Percentiles rank a stretch among this genome's conserved stretches.
These are phyloP conservation scores for Ophiodon elongatus DNA, from an alignment of 2,113 vertebrate genomes.

Conservation along the genomic window DNA sequence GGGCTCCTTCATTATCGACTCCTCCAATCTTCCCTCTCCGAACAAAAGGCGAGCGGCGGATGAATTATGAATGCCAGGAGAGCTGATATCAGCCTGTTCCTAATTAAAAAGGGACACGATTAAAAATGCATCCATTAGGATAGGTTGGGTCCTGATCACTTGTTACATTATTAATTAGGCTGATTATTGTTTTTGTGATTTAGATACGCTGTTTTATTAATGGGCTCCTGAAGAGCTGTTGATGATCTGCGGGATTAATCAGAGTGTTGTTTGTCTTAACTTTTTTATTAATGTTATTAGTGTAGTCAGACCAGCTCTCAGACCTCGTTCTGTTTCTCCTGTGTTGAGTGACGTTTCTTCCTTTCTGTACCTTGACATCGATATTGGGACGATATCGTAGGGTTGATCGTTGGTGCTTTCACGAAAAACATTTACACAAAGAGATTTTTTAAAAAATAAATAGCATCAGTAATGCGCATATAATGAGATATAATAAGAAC, in stretches of 20 bases:
- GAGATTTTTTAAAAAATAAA: too few species aligned
- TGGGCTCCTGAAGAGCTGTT: background rate
- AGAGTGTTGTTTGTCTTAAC: conserved; percentile 3
- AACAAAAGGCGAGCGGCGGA: conserved; percentile 46
- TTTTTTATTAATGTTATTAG: background rate
- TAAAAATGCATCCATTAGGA: conserved; percentile 73
- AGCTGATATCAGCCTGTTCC: conserved; percentile 48
- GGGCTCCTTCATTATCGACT: conserved; percentile 42
- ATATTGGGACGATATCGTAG: too few species aligned
- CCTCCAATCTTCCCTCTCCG: conserved; percentile 27
- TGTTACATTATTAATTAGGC: conserved; percentile 72
- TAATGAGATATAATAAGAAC: too few species aligned
- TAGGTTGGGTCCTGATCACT: conserved; percentile 66
- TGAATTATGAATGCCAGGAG: conserved; percentile 71
- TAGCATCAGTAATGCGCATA: too few species aligned
- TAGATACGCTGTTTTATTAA: conserved; percentile 29
- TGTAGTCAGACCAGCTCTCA: too few species aligned
- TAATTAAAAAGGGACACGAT: conserved; percentile 70
- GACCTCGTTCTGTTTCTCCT: too few species aligned
- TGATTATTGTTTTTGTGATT: conserved; percentile 63
- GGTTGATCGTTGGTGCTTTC: too few species aligned
- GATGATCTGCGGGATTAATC: conserved; percentile 1
- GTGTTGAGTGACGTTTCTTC: too few species aligned
- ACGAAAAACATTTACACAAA: too few species aligned
- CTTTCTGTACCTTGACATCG: too few species aligned